Percentiles rank a stretch among this genome's conserved stretches.
Conservation (phyloP, 1,140 invertebrate species). For the Achatina immaculata region DNA sequence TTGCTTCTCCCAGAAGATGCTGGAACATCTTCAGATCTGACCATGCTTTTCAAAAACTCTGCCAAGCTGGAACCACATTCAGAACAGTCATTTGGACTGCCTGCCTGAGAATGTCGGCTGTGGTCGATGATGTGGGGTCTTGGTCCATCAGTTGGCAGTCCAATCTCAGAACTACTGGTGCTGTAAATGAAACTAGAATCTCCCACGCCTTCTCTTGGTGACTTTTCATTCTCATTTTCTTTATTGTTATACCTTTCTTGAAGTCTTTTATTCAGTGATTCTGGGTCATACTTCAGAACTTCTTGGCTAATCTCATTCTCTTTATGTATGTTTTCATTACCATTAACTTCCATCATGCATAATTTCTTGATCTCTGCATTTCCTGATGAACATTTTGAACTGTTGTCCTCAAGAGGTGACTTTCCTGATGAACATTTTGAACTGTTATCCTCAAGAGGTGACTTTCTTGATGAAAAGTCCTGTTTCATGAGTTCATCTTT, state of each 20-base stretch:
- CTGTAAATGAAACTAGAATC: not conserved
- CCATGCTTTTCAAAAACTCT: conserved; percentile 28
- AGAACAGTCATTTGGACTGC: conserved; percentile 26
- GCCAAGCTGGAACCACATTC: conserved; percentile 31
- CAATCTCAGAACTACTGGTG: conserved; percentile 16
- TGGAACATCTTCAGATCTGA: not conserved
- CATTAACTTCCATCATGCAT: too few relatives aligned
- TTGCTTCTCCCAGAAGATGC: not conserved
- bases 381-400: too few relatives aligned
- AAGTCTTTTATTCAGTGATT: conserved; percentile 8
- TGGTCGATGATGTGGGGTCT: conserved; percentile 42
- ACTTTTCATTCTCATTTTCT: not conserved
- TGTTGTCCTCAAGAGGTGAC: too few relatives aligned
- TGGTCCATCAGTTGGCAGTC: conserved; percentile 38
- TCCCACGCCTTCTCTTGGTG: not conserved
- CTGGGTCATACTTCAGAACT: not conserved
- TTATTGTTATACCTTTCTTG: not conserved
- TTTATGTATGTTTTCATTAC: not conserved
- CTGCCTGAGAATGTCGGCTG: not conserved
- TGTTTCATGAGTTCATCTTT: too few relatives aligned
- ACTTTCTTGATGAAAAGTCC: too few relatives aligned
- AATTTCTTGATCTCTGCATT: too few relatives aligned
- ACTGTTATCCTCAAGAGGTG: too few relatives aligned
- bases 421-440: too few relatives aligned
- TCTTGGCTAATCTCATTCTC: not conserved